phyloP scores from a whole-genome alignment of 1,140 invertebrate species.

The Calosoma granatense region DNA sequence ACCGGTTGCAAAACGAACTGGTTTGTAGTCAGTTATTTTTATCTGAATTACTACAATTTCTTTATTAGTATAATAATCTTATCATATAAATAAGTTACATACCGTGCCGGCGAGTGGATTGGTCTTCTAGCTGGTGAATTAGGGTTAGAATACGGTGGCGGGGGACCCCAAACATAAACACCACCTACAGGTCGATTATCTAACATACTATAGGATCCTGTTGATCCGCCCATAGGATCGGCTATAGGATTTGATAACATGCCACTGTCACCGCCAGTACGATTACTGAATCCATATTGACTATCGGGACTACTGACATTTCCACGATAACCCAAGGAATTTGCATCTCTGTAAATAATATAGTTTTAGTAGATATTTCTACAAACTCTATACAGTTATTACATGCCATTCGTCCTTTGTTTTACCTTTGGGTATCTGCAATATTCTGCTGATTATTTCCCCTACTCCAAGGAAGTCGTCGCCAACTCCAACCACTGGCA shows the following conservation, averaged over 20 bases:
- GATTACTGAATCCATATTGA: constrained; percentile 52
- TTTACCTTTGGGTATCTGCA: constrained; percentile 22
- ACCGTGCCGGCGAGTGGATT: constrained; percentile 26
- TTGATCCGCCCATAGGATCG: constrained; percentile 34
- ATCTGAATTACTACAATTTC: too few species aligned
- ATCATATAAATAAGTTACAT: too few species aligned
- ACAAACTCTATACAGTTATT: background rate
- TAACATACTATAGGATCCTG: constrained; percentile 40
- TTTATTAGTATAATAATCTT: too few species aligned
- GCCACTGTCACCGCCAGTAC: constrained; percentile 33
- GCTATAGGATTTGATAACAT: constrained; percentile 26
- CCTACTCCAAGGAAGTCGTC: constrained; percentile 42
- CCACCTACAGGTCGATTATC: constrained; percentile 38
- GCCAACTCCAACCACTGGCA: constrained; percentile 48
- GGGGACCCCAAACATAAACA: constrained; percentile 55
- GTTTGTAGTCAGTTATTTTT: too few species aligned
- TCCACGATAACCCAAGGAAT: constrained; percentile 31
- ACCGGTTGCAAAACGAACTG: too few species aligned
- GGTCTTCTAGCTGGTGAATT: constrained; percentile 47
- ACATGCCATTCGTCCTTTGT: too few species aligned
- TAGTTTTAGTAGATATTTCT: background rate
- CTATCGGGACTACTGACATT: constrained; percentile 45
- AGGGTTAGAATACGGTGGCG: constrained; percentile 63
- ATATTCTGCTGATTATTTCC: constrained; percentile 23
- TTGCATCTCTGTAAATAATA: constrained; percentile 20